phyloP scores from a whole-genome alignment of 2,113 vertebrate genomes.

The Urocitellus parryii region DNA sequence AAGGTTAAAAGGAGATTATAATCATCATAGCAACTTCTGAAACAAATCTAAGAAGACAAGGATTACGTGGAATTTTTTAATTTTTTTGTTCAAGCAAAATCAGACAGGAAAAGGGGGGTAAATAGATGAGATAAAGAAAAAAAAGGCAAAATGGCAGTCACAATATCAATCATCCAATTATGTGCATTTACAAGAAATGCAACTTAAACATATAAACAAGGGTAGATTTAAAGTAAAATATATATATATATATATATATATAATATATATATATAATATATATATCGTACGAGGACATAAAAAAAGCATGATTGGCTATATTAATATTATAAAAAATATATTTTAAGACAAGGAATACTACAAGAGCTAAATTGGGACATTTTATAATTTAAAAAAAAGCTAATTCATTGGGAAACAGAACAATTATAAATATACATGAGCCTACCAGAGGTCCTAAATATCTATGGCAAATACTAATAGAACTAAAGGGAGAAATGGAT shows the following conservation, averaged over 20 bases:
- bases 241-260: not conserved
- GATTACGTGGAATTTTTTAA: not conserved
- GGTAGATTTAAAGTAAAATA: not conserved
- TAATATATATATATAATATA: not conserved
- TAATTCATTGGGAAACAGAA: slow-evolving; percentile 34
- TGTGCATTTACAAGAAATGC: not conserved
- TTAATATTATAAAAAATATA: not conserved
- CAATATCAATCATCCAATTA: not conserved
- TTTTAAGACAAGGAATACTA: slow-evolving; percentile 49
- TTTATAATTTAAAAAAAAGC: slow-evolving; percentile 1
- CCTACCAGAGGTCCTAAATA: not conserved
- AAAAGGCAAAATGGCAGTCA: slow-evolving; percentile 7
- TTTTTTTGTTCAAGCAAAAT: not conserved
- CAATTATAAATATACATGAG: not conserved
- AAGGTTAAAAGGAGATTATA: slow-evolving; percentile 30
- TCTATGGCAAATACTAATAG: not conserved
- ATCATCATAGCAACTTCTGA: not conserved
- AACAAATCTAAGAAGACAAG: slow-evolving; percentile 47
- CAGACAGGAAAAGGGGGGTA: not conserved
- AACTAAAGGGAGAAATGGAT: not conserved
- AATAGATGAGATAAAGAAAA: not conserved
- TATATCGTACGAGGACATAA: not conserved
- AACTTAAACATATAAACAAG: slow-evolving; percentile 56
- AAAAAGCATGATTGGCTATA: not conserved
- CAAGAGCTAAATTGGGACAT: not conserved